Evolutionary conservation across 1,140 invertebrate species (phyloP), one percentile per base, ranked within the genome.

Genomic region (Brachionus rotundiformis): DNA sequence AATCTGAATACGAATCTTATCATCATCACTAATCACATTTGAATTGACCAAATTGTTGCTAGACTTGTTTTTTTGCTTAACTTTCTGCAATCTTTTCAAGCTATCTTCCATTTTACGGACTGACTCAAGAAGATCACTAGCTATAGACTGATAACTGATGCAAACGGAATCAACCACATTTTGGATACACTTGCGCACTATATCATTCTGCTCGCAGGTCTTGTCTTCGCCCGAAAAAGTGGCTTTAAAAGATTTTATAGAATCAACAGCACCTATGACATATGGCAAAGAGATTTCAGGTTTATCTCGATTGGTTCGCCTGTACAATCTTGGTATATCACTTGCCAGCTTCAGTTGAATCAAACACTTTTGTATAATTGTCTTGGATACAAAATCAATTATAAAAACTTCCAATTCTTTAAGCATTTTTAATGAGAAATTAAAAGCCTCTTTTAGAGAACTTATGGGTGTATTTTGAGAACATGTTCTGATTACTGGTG

Each of bases 101-200:
- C 94, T 96, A 85, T 96, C 95, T 86, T 97, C 95, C 83, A 95
- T 97, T 89, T 94, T 95, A 86, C 94, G 94, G 0, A 96, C 94
- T 3, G 94, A 95, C 41, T 92, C 94, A 75, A 98, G 88, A 3
- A 97, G 94, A 88, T 96, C 94, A 82, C 90, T 90, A 11, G 95
- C 94, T 82, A 92, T 91, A 83, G 89, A 90, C 83, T 90, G 91
- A 89, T 95, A 97, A 83, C 94, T 95, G 85, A 49, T 82, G 83
- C 81, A 73, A 25, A 73, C 82, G 6, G 27, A 47, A 65, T 61
- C 81, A 3, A 63, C 19, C 11, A 73, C 47, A 63, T 65, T 41
- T 10, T 44, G 13, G 25, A 54, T n/a, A 10, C 47, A 54, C 54
- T 61, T 79, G 3, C 41, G n/a, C 10, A 79, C 36, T 19, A 79